A percentile compares a stretch with the other conserved stretches of the same genome.
phyloP scores from a whole-genome alignment of 2,113 vertebrate species.

The Nematolebias whitei region DNA sequence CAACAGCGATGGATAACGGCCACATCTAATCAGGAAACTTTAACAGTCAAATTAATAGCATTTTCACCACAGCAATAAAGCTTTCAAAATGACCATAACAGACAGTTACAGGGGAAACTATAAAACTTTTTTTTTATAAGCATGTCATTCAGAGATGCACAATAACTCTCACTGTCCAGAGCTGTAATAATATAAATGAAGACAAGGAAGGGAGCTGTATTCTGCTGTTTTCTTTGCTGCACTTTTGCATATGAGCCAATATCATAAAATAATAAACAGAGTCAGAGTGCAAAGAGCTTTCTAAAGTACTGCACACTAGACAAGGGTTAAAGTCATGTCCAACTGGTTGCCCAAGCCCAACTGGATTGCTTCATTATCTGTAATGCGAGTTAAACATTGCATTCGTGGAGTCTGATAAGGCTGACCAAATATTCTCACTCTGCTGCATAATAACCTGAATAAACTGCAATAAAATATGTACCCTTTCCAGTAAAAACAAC shows the following conservation, averaged over 20 bases:
- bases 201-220: no score
- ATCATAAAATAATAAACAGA: background rate
- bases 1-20: background rate
- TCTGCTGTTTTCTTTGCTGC: no score
- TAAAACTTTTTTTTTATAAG: background rate
- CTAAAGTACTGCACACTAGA: background rate
- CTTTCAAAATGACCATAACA: background rate
- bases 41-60: background rate
- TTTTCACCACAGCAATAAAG: background rate
- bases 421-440: background rate
- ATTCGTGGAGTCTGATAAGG: background rate
- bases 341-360: background rate
- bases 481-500: background rate
- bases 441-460: background rate
- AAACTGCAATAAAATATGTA: background rate
- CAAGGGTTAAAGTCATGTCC: conserved; percentile 2
- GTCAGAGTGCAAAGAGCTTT: background rate
- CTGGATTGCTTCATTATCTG: background rate
- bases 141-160: no score
- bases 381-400: background rate
- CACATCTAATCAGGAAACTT: no score
- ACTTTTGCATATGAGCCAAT: no score
- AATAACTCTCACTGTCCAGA: no score
- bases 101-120: background rate
- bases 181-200: no score